Evolutionary conservation across 2,113 vertebrate genomes (phyloP).

Genomic region (Heloderma charlesbogerti): DNA sequence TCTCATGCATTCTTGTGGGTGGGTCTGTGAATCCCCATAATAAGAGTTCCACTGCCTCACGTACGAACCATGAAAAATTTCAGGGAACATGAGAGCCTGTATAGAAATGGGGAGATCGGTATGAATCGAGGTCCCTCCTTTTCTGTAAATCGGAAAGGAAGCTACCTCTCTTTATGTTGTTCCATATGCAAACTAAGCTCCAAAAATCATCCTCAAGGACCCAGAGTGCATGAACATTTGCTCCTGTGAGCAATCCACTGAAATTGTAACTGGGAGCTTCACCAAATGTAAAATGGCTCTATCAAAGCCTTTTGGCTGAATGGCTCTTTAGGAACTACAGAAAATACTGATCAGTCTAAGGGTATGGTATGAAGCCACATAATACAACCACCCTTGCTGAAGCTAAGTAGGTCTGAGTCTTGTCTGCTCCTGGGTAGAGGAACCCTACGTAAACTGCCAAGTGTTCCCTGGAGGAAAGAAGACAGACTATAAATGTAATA

Average conservation of each 20-base stretch:
- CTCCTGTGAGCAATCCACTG: no score
- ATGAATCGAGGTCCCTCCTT: neutral
- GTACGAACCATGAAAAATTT: no score
- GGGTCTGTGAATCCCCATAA: no score
- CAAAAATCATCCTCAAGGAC: neutral
- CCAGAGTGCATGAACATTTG: neutral
- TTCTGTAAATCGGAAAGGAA: neutral
- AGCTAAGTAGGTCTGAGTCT: neutral
- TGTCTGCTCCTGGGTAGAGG: no score
- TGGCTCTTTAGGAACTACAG: neutral
- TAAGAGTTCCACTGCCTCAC: no score
- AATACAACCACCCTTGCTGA: neutral
- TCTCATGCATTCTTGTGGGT: no score
- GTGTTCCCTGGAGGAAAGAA: neutral
- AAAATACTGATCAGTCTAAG: neutral
- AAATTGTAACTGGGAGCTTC: neutral
- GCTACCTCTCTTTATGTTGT: neutral
- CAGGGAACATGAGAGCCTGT: neutral
- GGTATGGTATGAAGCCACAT: neutral
- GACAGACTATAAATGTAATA: neutral
- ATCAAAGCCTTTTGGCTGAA: neutral
- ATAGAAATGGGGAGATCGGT: neutral
- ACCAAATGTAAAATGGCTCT: neutral
- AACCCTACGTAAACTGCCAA: constrained; percentile 24
- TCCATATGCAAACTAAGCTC: neutral